Conservation (phyloP, 2,888 invertebrate species). For the Eristalis arbustorum region DNA sequence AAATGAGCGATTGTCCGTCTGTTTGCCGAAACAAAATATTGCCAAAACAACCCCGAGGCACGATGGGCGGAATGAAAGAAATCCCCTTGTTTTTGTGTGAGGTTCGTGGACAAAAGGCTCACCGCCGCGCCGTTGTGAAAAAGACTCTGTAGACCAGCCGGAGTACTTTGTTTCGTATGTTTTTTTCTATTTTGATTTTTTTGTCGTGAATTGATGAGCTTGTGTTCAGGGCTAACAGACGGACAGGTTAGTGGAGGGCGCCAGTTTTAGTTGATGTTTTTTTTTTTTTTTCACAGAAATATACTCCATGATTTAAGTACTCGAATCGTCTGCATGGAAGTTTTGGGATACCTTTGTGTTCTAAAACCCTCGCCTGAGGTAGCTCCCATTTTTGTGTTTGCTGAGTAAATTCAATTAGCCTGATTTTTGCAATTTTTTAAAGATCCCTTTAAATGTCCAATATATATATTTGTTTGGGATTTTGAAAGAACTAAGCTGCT, state of each 20-base stretch:
- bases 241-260: constrained; percentile 4
- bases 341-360: background rate
- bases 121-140: constrained; percentile 9
- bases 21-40: constrained; percentile 48
- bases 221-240: background rate
- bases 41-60: constrained; percentile 59
- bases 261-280: background rate
- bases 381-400: background rate
- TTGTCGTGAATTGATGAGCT: background rate
- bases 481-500: too few relatives aligned
- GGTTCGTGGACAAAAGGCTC: constrained; percentile 48
- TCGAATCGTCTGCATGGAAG: background rate
- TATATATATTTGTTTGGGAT: too few relatives aligned
- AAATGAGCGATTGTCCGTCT: constrained; percentile 48
- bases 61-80: constrained; percentile 39
- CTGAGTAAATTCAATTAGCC: too few relatives aligned
- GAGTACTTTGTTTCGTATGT: background rate
- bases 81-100: constrained; percentile 17
- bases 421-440: too few relatives aligned
- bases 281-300: background rate
- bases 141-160: constrained; percentile 27
- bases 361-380: background rate
- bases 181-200: background rate
- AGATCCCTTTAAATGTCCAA: too few relatives aligned
- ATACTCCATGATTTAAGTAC: background rate